These are phyloP conservation scores for Melierax canorus DNA, from an alignment of 2,113 vertebrate genomes.

Conservation along the genomic window DNA sequence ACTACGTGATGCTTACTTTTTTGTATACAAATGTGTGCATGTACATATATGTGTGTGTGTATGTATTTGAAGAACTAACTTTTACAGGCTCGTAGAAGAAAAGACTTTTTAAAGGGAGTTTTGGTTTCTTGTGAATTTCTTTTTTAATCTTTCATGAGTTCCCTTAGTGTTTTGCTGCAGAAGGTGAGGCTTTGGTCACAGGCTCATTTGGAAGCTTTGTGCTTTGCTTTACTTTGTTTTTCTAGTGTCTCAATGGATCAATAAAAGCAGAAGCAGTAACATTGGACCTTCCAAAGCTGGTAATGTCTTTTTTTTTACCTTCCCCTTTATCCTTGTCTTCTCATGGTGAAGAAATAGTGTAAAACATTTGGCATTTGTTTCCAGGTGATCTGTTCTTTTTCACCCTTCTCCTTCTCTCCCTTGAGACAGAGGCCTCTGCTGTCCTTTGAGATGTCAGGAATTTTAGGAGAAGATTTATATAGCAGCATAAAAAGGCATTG, in stretches of 20 bases:
- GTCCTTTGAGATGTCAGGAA: constrained; percentile 17
- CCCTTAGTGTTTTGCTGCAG: background rate
- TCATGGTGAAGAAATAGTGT: background rate
- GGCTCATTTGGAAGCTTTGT: background rate
- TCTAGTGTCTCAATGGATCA: background rate
- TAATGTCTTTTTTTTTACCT: background rate
- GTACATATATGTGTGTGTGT: too few species aligned
- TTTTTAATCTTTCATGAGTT: background rate
- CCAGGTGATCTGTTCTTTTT: constrained; percentile 34
- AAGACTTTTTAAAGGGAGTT: background rate
- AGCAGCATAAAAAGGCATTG: background rate
- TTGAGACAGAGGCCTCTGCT: background rate
- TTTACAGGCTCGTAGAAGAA: background rate
- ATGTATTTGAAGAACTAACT: background rate
- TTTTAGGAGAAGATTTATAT: constrained; percentile 38
- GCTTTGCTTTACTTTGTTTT: background rate
- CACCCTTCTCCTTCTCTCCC: background rate
- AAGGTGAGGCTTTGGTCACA: background rate
- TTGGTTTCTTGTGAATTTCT: background rate
- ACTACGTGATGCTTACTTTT: background rate
- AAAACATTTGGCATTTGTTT: background rate
- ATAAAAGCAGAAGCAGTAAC: background rate
- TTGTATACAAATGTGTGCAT: background rate
- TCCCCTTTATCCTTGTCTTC: background rate
- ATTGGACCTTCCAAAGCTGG: background rate